Evolutionary conservation across 2,113 vertebrate genomes (phyloP).

Genomic region (Fulmarus glacialis): DNA sequence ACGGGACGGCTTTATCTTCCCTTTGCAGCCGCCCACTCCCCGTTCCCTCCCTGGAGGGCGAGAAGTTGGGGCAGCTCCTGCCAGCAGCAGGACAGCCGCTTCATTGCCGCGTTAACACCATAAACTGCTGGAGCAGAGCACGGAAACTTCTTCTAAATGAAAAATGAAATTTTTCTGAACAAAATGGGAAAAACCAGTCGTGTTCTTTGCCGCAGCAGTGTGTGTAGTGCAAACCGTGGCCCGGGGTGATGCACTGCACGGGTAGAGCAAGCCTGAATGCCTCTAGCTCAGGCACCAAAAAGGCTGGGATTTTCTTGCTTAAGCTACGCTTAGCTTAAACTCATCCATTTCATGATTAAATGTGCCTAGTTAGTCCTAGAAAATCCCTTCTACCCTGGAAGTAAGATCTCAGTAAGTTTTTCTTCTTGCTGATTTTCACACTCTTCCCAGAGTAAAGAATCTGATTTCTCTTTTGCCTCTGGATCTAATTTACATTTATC

Average conservation of each 20-base stretch:
- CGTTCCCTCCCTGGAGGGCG: neutral
- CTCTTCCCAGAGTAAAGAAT: neutral
- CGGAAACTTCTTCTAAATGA: constrained; percentile 3
- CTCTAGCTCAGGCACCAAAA: neutral
- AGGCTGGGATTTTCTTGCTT: neutral
- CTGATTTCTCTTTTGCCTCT: neutral
- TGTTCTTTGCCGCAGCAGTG: neutral
- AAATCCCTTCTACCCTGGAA: neutral
- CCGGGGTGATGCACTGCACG: neutral
- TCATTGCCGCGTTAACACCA: neutral
- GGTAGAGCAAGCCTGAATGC: neutral
- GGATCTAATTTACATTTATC: neutral
- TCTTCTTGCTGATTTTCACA: neutral
- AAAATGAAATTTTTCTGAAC: constrained; percentile 33
- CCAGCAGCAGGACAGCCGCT: neutral
- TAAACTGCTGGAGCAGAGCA: constrained; percentile 37
- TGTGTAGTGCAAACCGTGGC: neutral
- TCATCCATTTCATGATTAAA: neutral
- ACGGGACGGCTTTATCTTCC: neutral
- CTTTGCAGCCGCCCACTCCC: neutral
- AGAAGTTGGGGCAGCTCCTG: neutral
- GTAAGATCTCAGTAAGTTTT: neutral
- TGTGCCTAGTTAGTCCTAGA: neutral
- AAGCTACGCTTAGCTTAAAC: neutral
- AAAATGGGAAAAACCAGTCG: constrained; percentile 4